Evolutionary conservation across 2,888 invertebrate genomes (phyloP).

Genomic region (Orthosia gothica): DNA sequence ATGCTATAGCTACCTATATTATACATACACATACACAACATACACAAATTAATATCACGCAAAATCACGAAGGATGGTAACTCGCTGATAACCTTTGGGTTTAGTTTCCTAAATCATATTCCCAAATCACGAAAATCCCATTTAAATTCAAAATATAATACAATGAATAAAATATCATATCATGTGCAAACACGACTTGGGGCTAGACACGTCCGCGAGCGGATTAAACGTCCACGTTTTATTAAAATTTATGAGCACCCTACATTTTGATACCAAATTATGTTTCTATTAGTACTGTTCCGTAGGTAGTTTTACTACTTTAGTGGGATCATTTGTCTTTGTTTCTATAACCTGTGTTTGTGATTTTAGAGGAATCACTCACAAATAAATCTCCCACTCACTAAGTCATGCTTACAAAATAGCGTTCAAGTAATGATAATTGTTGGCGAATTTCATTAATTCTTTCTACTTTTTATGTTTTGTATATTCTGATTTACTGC

Average conservation of each 20-base stretch:
- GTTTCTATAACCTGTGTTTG: constrained; percentile 40
- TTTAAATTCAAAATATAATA: constrained; percentile 47
- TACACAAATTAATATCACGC: background rate
- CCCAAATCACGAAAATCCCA: constrained; percentile 47
- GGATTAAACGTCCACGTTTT: constrained; percentile 66
- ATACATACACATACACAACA: background rate
- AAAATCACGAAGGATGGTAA: constrained; percentile 6
- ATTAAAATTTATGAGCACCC: constrained; percentile 74
- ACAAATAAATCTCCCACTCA: no score
- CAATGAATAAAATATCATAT: constrained; percentile 58
- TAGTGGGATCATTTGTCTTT: constrained; percentile 39
- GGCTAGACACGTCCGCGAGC: constrained; percentile 48
- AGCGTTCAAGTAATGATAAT: no score
- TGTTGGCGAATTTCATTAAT: no score
- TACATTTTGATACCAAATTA: constrained; percentile 67
- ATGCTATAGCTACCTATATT: no score
- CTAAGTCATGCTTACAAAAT: no score
- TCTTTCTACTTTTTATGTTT: no score
- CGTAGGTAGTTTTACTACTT: constrained; percentile 51
- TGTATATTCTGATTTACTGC: background rate
- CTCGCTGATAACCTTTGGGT: constrained; percentile 1
- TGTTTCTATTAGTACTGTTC: constrained; percentile 64
- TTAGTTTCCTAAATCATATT: constrained; percentile 19
- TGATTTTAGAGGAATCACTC: constrained; percentile 18
- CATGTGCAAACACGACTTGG: constrained; percentile 50